Percentiles rank a stretch among this genome's conserved stretches.
Evolutionary conservation across 1,140 invertebrate genomes (phyloP).

Genomic region (Heliothis virescens): DNA sequence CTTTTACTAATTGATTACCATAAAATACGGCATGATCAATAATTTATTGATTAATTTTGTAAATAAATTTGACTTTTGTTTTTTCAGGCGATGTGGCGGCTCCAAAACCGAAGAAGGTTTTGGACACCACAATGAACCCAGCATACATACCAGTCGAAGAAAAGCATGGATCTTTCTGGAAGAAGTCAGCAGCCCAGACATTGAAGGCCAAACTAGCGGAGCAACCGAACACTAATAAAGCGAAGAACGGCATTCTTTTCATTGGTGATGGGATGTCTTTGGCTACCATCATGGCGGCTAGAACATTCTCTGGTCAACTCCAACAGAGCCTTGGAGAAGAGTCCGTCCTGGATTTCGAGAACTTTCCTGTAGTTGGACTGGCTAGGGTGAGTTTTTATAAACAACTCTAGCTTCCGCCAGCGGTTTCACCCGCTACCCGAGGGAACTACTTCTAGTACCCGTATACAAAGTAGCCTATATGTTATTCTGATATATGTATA

Average conservation of each 20-base stretch:
- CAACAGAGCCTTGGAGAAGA: slow-evolving; percentile 89
- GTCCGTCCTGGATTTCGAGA: slow-evolving; percentile 90
- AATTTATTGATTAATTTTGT: too few relatives aligned
- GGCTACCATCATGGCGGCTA: slow-evolving; percentile 90
- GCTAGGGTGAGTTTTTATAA: slow-evolving; percentile 86
- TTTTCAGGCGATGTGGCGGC: slow-evolving; percentile 50
- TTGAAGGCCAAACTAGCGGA: slow-evolving; percentile 71
- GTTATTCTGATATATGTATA: too few relatives aligned
- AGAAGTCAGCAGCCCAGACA: slow-evolving; percentile 64
- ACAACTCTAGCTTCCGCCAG: too few relatives aligned
- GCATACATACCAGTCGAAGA: slow-evolving; percentile 74
- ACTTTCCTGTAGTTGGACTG: slow-evolving; percentile 91
- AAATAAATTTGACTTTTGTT: neutral
- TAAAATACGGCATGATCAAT: too few relatives aligned
- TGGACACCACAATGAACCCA: slow-evolving; percentile 77
- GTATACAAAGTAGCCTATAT: too few relatives aligned
- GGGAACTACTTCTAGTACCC: too few relatives aligned
- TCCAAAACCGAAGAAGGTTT: slow-evolving; percentile 72
- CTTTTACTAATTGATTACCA: too few relatives aligned
- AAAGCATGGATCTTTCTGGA: slow-evolving; percentile 76
- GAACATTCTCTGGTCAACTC: slow-evolving; percentile 89
- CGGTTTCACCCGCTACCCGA: too few relatives aligned
- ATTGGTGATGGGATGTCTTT: slow-evolving; percentile 94
- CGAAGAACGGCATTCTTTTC: slow-evolving; percentile 91
- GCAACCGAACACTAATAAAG: slow-evolving; percentile 75